These are phyloP conservation scores for Corythaeola cristata DNA, from an alignment of 2,113 vertebrate genomes.

Conservation along the genomic window DNA sequence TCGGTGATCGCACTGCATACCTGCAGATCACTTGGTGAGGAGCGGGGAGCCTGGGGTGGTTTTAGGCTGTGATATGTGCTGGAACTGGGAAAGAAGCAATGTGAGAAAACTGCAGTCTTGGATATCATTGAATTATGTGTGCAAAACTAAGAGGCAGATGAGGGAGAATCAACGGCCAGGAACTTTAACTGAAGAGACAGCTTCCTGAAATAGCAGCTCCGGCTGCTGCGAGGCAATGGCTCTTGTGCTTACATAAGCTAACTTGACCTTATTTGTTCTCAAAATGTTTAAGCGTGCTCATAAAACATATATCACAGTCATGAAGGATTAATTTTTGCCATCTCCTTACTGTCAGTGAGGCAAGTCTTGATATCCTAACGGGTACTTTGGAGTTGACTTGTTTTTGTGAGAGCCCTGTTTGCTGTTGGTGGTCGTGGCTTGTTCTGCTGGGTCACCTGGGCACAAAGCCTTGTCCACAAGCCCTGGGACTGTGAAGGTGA, in stretches of 20 bases:
- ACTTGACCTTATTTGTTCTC: constrained; percentile 52
- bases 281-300: not conserved
- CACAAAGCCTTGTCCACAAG: not conserved
- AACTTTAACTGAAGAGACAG: constrained; percentile 41
- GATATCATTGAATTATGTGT: not conserved
- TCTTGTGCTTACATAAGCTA: constrained; percentile 46
- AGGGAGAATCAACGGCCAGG: not conserved
- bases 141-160: not conserved
- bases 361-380: not conserved
- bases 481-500: not conserved
- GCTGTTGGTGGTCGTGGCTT: not conserved
- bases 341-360: not conserved
- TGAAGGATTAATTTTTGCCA: not conserved
- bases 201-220: constrained; percentile 45
- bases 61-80: not conserved
- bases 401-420: not conserved
- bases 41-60: not conserved
- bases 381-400: not conserved
- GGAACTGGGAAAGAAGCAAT: not conserved
- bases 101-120: not conserved
- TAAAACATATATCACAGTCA: not conserved
- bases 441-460: not conserved
- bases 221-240: constrained; percentile 5
- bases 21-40: not conserved
- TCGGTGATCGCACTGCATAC: not conserved